Evolutionary conservation across 2,113 vertebrate species (phyloP), one percentile per base, ranked within the genome.

Genomic region (Sceloporus undulatus): DNA sequence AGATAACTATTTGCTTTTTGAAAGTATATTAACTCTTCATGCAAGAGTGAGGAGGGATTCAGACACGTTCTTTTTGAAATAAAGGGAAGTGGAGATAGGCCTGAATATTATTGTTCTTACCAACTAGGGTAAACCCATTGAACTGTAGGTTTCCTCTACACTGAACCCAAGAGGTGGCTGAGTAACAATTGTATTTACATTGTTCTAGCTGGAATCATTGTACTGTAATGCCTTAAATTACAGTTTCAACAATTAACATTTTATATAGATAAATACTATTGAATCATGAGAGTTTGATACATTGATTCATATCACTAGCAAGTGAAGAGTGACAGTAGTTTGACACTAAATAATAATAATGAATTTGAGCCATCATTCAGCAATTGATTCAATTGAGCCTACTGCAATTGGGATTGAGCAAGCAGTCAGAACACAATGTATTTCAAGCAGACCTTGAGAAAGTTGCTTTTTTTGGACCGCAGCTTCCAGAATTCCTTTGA

Each of bases 1-100:
- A 88, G 75, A 80, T 9, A 42, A 21, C 0, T 38, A 1, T 83
- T 90, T 90, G n/a, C 56, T 25, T 56, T 91, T 85, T 88, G 71
- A 5, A 81, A 29, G 8, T 34, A 34, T 56, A 82, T 68, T 80
- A 75, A 75, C 76, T 23, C 82, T 54, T 79, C 9, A 10, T 80
- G 4, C 0, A 40, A 87, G 48, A 80, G 0, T 0, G 4, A 3
- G 65, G 68, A 34, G 34, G 27, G 23, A 27, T 70, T 27, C 38
- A 42, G 71, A 9, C 74, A 76, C 40, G 73, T 75, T 76, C 74
- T 42, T 76, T 42, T 42, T 42, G 38, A 42, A 78, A 70, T 9
- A n/a, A 87, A 5, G 3, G n/a, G 62, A 11, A 2, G 59, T 62
- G 18, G 59, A 62, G 16, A 62, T 62, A 14, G 4, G 59, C 59